Conservation (phyloP, 2,113 vertebrate species). For the Donacobius atricapilla region DNA sequence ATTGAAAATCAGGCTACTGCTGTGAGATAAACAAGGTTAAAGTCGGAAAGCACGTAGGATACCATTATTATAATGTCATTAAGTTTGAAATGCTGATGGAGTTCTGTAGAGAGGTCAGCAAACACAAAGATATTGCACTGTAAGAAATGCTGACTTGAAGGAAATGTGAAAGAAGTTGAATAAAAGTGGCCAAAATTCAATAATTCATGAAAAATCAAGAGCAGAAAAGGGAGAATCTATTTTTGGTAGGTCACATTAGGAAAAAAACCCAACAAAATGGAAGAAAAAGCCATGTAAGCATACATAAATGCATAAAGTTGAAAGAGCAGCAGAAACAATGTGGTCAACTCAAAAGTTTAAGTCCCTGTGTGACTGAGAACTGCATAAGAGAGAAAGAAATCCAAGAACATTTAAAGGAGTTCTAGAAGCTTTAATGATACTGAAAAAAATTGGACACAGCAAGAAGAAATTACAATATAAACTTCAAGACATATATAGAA, state of each 20-base stretch:
- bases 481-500: neutral
- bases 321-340: neutral
- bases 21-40: slow-evolving; percentile 34
- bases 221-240: slow-evolving; percentile 3
- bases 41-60: neutral
- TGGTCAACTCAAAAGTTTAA: neutral
- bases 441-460: neutral
- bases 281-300: neutral
- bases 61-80: neutral
- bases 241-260: neutral
- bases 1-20: neutral
- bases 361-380: neutral
- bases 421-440: neutral
- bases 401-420: neutral
- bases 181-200: slow-evolving; percentile 37
- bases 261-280: no score
- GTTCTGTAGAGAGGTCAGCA: slow-evolving; percentile 20
- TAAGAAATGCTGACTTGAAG: slow-evolving; percentile 46
- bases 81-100: slow-evolving; percentile 42
- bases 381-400: neutral
- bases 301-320: slow-evolving; percentile 24
- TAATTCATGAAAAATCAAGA: slow-evolving; percentile 41
- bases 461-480: neutral
- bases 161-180: slow-evolving; percentile 21
- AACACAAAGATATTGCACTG: neutral